Percentiles rank a stretch among this genome's conserved stretches.
phyloP scores from a whole-genome alignment of 2,797 vertebrate genomes.

The Myiotriccus ornatus region DNA sequence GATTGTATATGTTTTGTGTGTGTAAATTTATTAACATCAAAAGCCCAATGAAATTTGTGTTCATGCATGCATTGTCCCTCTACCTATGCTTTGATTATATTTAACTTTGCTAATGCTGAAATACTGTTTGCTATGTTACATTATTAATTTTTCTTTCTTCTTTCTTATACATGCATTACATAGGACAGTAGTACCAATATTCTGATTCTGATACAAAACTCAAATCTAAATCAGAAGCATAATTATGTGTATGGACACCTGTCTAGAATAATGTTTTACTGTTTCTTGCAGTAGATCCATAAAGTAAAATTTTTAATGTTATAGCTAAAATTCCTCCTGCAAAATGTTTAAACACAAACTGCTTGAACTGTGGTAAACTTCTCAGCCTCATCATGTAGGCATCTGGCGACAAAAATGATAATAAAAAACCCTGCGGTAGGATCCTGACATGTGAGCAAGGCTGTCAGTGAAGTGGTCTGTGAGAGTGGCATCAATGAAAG shows the following conservation, averaged over 20 bases:
- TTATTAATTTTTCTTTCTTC: background rate
- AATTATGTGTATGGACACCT: background rate
- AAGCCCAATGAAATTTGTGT: background rate
- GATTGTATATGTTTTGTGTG: background rate
- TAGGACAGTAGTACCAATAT: background rate
- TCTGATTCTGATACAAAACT: background rate
- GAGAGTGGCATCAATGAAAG: background rate
- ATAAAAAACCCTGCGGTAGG: background rate
- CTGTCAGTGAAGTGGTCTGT: background rate
- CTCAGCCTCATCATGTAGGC: background rate
- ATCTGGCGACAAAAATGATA: background rate
- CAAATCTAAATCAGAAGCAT: background rate
- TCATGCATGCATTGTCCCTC: background rate
- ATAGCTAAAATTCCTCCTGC: background rate
- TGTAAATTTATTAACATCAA: background rate
- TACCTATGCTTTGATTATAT: background rate
- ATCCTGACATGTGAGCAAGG: background rate
- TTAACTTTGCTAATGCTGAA: background rate
- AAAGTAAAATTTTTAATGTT: background rate
- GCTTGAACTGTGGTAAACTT: background rate
- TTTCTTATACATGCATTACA: background rate
- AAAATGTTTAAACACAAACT: background rate
- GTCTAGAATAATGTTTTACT: background rate
- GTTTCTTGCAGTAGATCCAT: background rate
- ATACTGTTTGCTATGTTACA: background rate